phyloP scores from a whole-genome alignment of 2,113 vertebrate species.

The Polypterus bichir region DNA sequence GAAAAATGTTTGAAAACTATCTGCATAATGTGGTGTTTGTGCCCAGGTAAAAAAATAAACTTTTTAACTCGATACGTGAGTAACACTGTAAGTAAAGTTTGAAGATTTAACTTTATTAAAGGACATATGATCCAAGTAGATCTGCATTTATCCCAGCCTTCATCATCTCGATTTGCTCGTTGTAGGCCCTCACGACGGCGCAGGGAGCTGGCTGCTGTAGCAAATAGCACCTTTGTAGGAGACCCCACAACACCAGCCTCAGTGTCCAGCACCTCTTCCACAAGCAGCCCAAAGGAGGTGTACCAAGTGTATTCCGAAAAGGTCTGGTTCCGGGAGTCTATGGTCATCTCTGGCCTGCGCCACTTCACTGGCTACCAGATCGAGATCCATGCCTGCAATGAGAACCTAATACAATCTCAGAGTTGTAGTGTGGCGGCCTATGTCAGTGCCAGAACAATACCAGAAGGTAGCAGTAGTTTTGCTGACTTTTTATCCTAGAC shows the following conservation, averaged over 20 bases:
- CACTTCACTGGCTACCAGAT: constrained; percentile 95
- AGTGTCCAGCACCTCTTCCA: constrained; percentile 40
- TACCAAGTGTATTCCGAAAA: constrained; percentile 61
- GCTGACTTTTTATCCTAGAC: neutral
- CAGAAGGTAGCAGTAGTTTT: constrained; percentile 56
- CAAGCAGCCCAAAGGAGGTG: constrained; percentile 23
- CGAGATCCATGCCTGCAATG: constrained; percentile 90
- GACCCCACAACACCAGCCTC: constrained; percentile 33
- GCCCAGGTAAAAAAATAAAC: constrained; percentile 56
- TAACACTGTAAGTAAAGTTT: too few relatives aligned
- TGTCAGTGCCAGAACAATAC: constrained; percentile 86
- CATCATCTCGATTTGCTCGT: neutral
- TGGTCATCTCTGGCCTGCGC: constrained; percentile 76
- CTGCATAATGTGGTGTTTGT: constrained; percentile 92
- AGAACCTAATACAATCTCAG: constrained; percentile 41
- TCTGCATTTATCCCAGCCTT: neutral
- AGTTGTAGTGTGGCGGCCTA: constrained; percentile 78
- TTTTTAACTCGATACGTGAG: too few relatives aligned
- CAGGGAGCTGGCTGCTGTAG: constrained; percentile 58
- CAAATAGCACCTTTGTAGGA: constrained; percentile 47
- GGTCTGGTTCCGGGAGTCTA: constrained; percentile 65
- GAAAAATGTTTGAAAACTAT: constrained; percentile 91
- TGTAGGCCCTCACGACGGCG: constrained; percentile 66
- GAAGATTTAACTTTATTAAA: neutral
- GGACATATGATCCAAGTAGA: neutral